phyloP scores from a whole-genome alignment of 2,797 vertebrate genomes.

The Poecilia gillii region DNA sequence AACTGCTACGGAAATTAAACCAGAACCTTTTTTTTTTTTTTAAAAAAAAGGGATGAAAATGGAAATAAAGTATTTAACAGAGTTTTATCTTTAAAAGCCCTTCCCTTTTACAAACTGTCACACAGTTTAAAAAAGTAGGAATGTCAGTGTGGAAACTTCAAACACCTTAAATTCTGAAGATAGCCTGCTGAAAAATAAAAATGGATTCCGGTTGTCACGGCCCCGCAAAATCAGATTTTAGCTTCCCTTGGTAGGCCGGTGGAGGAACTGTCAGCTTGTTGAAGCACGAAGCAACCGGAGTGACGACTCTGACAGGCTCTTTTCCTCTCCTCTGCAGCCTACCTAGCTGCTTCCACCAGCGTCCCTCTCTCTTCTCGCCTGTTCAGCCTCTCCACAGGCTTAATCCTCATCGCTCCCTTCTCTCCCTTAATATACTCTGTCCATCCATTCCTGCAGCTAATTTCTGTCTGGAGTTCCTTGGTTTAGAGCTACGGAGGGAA shows the following conservation, averaged over 20 bases:
- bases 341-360: conserved; percentile 29
- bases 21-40: too few relatives aligned
- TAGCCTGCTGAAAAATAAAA: neutral
- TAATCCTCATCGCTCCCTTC: conserved; percentile 47
- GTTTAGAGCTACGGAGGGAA: conserved; percentile 29
- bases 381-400: conserved; percentile 62
- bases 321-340: conserved; percentile 31
- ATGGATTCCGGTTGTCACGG: neutral
- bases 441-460: conserved; percentile 52
- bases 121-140: neutral
- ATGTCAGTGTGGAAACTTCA: conserved; percentile 8
- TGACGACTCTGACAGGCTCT: conserved; percentile 39
- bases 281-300: conserved; percentile 15
- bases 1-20: too few relatives aligned
- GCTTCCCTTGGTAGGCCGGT: conserved; percentile 17
- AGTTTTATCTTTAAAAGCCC: neutral
- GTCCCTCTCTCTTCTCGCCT: conserved; percentile 39
- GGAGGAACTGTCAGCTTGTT: conserved; percentile 26
- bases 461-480: conserved; percentile 48
- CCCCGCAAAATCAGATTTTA: conserved; percentile 24
- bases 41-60: neutral
- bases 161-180: neutral
- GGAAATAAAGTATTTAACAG: neutral
- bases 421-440: conserved; percentile 15
- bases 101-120: neutral